Evolutionary conservation across 2,888 invertebrate genomes (phyloP).

Genomic region (Ochropleura plecta): DNA sequence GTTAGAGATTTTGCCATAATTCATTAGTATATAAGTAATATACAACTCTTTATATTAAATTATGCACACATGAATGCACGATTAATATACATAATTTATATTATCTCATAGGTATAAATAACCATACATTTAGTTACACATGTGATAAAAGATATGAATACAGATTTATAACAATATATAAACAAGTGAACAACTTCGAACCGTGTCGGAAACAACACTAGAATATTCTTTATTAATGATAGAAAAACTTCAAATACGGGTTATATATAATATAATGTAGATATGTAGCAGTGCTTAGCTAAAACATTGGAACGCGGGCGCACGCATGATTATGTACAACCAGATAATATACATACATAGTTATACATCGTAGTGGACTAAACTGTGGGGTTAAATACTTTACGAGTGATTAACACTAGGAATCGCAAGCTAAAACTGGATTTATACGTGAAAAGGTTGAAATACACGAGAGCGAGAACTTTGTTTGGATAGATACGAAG

Average conservation of each 20-base stretch:
- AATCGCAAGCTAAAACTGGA: conserved; percentile 87
- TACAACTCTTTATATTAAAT: conserved; percentile 88
- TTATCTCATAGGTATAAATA: conserved; percentile 85
- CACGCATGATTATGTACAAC: conserved; percentile 84
- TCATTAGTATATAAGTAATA: conserved; percentile 85
- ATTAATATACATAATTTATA: conserved; percentile 87
- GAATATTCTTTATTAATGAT: conserved; percentile 86
- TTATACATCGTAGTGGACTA: conserved; percentile 77
- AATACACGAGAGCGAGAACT: conserved; percentile 80
- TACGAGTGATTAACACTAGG: conserved; percentile 83
- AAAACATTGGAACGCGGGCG: conserved; percentile 80
- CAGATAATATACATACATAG: conserved; percentile 77
- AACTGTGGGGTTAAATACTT: conserved; percentile 79
- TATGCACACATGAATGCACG: conserved; percentile 87
- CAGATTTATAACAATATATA: conserved; percentile 89
- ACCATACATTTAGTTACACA: conserved; percentile 86
- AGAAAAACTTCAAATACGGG: conserved; percentile 86
- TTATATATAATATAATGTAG: conserved; percentile 80
- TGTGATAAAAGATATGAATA: conserved; percentile 89
- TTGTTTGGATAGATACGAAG: conserved; percentile 86
- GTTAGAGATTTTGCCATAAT: conserved; percentile 87
- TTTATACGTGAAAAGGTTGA: conserved; percentile 82
- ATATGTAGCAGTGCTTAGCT: conserved; percentile 89
- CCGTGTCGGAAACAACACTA: conserved; percentile 88
- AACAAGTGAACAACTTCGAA: conserved; percentile 90